Conservation (phyloP, 2,797 vertebrate genomes). For the Nasua narica region DNA sequence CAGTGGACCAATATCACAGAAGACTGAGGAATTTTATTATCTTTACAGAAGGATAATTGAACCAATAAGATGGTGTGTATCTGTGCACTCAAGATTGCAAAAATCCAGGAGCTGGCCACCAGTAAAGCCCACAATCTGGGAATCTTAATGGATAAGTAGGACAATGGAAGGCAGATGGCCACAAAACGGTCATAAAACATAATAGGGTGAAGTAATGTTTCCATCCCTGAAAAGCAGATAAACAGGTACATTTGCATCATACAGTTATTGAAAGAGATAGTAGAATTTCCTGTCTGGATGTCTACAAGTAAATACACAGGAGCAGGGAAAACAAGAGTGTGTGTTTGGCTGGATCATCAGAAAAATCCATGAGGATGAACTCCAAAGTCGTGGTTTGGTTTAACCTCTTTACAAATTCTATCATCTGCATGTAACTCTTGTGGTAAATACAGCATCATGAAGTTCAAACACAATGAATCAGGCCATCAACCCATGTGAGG, state of each 20-base stretch:
- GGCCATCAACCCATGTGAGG: not conserved
- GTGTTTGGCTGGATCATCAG: too few relatives aligned
- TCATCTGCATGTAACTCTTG: not conserved
- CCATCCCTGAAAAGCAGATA: not conserved
- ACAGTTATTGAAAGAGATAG: not conserved
- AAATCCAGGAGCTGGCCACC: not conserved
- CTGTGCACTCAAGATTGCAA: too few relatives aligned
- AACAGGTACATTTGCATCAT: constrained; percentile 7
- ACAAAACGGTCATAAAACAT: not conserved
- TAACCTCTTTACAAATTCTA: too few relatives aligned
- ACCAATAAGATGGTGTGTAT: constrained; percentile 35
- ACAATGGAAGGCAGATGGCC: constrained; percentile 8
- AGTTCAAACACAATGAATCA: not conserved
- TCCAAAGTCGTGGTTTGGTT: too few relatives aligned
- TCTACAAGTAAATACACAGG: not conserved
- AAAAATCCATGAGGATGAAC: too few relatives aligned
- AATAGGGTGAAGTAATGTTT: not conserved
- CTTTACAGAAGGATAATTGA: constrained; percentile 52
- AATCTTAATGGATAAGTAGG: not conserved
- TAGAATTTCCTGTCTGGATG: not conserved
- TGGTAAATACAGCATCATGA: not conserved
- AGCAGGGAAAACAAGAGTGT: too few relatives aligned
- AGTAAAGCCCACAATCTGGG: not conserved
- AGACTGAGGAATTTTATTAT: constrained; percentile 53
- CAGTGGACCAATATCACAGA: constrained; percentile 59